phyloP scores from a whole-genome alignment of 2,113 vertebrate species.

The Syngnathoides biaculeatus region DNA sequence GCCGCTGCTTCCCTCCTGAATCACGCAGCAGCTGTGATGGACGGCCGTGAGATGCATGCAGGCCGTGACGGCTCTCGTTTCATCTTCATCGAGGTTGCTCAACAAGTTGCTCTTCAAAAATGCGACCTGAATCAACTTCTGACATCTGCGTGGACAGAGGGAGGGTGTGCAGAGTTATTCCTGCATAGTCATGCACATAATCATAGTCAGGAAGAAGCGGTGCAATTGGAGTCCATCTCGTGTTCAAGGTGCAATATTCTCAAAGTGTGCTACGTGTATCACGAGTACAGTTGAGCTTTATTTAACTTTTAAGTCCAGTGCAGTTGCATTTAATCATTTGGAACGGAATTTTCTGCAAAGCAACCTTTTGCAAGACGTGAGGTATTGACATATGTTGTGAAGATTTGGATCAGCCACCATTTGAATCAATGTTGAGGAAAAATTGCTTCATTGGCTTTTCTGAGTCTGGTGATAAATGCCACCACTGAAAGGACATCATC shows the following conservation, averaged over 20 bases:
- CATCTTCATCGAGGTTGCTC: slow-evolving; percentile 64
- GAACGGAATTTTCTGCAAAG: too few species aligned
- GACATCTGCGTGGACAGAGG: slow-evolving; percentile 55
- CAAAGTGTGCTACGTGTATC: too few species aligned
- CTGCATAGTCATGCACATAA: not conserved
- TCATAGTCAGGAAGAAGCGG: not conserved
- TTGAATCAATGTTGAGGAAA: too few species aligned
- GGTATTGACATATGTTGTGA: too few species aligned
- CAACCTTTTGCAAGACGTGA: too few species aligned
- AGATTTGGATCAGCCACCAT: too few species aligned
- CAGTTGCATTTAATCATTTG: too few species aligned
- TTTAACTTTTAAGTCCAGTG: not conserved
- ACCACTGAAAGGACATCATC: not conserved
- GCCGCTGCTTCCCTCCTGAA: slow-evolving; percentile 67
- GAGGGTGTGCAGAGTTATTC: not conserved
- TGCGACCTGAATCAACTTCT: slow-evolving; percentile 61
- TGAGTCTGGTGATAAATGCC: not conserved
- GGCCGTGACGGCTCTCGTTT: slow-evolving; percentile 62
- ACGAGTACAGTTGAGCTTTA: not conserved
- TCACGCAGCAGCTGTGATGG: slow-evolving; percentile 63
- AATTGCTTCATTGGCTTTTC: not conserved
- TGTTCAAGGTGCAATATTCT: not conserved
- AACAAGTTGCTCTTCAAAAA: slow-evolving; percentile 70
- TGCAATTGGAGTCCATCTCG: not conserved
- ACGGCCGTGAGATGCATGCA: slow-evolving; percentile 60